phyloP scores from a whole-genome alignment of 1,140 invertebrate species.

The Neodiprion fabricii region DNA sequence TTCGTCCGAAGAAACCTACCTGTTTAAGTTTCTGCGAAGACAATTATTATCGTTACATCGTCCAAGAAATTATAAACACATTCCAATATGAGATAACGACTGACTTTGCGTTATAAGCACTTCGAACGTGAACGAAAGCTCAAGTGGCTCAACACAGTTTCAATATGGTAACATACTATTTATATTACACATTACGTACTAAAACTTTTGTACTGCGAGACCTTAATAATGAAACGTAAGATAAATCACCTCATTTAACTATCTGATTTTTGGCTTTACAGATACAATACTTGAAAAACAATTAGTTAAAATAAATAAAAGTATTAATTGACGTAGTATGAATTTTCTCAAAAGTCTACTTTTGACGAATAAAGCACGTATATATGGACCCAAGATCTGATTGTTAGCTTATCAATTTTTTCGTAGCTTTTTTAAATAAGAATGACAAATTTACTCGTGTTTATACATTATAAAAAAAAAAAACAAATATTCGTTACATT shows the following conservation, averaged over 20 bases:
- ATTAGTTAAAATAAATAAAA: too few relatives aligned
- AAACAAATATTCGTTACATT: too few relatives aligned
- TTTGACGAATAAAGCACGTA: too few relatives aligned
- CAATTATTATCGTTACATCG: not conserved
- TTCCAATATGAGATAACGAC: not conserved
- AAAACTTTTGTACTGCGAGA: conserved; percentile 5
- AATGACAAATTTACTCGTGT: too few relatives aligned
- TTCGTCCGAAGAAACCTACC: not conserved
- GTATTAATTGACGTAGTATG: too few relatives aligned
- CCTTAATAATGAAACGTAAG: not conserved
- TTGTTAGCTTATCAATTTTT: too few relatives aligned
- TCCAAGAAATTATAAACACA: not conserved
- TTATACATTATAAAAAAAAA: too few relatives aligned
- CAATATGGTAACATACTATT: not conserved
- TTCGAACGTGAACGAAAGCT: not conserved
- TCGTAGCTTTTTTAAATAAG: too few relatives aligned
- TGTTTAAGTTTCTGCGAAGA: not conserved
- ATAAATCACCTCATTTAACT: not conserved
- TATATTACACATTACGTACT: not conserved
- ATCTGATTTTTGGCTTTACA: not conserved
- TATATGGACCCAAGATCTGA: too few relatives aligned
- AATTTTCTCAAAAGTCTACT: too few relatives aligned
- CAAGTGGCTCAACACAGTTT: not conserved
- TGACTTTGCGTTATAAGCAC: too few relatives aligned
- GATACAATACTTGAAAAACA: too few relatives aligned